Evolutionary conservation across 2,113 vertebrate species (phyloP).

Genomic region (Hippoglossus stenolepis): DNA sequence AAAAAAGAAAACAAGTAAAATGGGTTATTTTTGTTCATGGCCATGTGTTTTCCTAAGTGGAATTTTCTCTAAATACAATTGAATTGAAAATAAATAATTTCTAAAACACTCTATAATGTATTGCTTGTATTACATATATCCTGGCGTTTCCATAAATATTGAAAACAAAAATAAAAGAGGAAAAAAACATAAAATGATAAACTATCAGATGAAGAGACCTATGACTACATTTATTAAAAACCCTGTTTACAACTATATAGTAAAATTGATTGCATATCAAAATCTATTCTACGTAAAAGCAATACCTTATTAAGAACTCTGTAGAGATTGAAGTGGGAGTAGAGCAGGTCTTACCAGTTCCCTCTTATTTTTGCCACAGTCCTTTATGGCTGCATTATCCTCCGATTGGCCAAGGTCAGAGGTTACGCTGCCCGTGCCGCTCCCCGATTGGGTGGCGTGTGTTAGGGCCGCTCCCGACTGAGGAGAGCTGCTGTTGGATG

Average conservation of each 20-base stretch:
- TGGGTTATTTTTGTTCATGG: too few species aligned
- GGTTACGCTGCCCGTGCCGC: conserved; percentile 16
- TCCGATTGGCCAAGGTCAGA: conserved; percentile 45
- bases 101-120: too few species aligned
- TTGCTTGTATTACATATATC: too few species aligned
- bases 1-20: too few species aligned
- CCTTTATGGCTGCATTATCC: conserved; percentile 47
- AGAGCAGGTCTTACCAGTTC: conserved; percentile 68
- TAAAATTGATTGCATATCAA: neutral
- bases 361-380: conserved; percentile 69
- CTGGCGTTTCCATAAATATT: too few species aligned
- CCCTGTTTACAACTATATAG: neutral
- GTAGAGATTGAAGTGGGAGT: neutral
- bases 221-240: too few species aligned
- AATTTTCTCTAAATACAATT: too few species aligned
- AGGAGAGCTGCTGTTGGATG: conserved; percentile 23
- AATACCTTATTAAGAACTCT: neutral
- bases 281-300: neutral
- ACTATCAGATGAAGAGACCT: too few species aligned
- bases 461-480: neutral
- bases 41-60: too few species aligned
- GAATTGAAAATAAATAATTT: too few species aligned
- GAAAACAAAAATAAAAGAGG: too few species aligned
- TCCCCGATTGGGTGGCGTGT: conserved; percentile 40
- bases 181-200: too few species aligned